These are phyloP conservation scores for Ranitomeya imitator DNA, from an alignment of 2,113 vertebrate species.

Conservation along the genomic window DNA sequence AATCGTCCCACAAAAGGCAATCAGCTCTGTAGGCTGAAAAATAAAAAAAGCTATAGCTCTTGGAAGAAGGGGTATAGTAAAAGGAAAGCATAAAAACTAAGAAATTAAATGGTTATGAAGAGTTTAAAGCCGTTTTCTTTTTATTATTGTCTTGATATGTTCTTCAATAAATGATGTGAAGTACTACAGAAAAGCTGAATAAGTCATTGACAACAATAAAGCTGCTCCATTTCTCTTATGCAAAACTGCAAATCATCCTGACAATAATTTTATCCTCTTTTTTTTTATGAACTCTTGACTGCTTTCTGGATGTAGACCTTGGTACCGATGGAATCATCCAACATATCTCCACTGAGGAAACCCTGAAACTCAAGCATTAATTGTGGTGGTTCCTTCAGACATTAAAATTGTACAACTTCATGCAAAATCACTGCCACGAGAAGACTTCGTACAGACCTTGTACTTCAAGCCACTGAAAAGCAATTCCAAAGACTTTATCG, in stretches of 20 bases:
- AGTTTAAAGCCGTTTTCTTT: too few species aligned
- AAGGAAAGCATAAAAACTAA: too few species aligned
- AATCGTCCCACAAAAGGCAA: too few species aligned
- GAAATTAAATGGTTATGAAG: too few species aligned
- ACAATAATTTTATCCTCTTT: background rate
- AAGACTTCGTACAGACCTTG: background rate
- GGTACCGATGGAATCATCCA: slow-evolving; percentile 80
- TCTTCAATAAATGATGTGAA: too few species aligned
- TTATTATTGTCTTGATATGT: too few species aligned
- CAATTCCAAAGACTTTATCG: background rate
- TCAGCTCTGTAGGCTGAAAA: too few species aligned
- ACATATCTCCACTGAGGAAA: slow-evolving; percentile 76
- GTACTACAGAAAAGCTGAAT: too few species aligned
- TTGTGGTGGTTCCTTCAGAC: background rate
- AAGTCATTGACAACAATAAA: too few species aligned
- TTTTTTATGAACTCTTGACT: background rate
- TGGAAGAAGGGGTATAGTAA: too few species aligned
- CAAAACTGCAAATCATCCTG: background rate
- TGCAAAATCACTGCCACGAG: background rate
- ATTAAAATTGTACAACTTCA: background rate
- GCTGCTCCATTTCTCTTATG: too few species aligned
- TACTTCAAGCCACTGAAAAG: background rate
- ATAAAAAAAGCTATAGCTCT: too few species aligned
- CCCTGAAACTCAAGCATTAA: background rate
- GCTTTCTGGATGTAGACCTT: slow-evolving; percentile 68